Base-by-base conservation (phyloP, 1,140 invertebrate genomes). In the Procambarus virginalis region DNA sequence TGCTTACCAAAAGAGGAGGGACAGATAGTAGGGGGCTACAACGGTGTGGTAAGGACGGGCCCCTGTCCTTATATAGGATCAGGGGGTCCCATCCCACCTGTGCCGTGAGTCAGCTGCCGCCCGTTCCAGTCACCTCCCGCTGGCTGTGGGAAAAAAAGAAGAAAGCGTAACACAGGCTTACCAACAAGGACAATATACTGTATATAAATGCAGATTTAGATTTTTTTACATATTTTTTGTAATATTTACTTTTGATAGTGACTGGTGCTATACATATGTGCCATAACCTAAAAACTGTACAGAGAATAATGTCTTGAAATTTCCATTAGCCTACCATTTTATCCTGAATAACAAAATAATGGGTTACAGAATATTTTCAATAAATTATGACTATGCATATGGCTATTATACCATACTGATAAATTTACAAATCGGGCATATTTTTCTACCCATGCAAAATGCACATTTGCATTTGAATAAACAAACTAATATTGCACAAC, bases 141-240 rank as follows among this genome's bases (percentile, higher is more conserved):
- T 84, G 82, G 87, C 87, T 89, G 87, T 89, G 87, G 87, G 81
- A 58, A 73, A 55, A 85, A 89, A 83, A 89, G 75, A 89, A 70
- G 76, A 79, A 89, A 89, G 87, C 87, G 87, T 89, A 89, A 89
- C 87, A 89, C 82, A 89, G 77, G 87, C 75, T 49, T 83, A 68
- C 49, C 20, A 3, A 78, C 55, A 70, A 8, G 60, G 68, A 49
- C 60, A 73, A n/a, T 46, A 83, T 84, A 75, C 14, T n/a, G 22
- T 10, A 10, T 84, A 20, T n/a, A 84, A 10, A 83, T 34, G 6
- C 10, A 70, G 4, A 3, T 12, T 34, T 70, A 17, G 17, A 70
- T 3, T 17, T 68, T 68, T 22, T 70, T n/a, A 70, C 68, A 70
- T 79, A 64, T 2, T 34, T 0, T 34, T 34, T 76, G 46, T 6